These are phyloP conservation scores for Yponomeuta malinellus DNA, from an alignment of 2,888 invertebrate species.

Conservation along the genomic window DNA sequence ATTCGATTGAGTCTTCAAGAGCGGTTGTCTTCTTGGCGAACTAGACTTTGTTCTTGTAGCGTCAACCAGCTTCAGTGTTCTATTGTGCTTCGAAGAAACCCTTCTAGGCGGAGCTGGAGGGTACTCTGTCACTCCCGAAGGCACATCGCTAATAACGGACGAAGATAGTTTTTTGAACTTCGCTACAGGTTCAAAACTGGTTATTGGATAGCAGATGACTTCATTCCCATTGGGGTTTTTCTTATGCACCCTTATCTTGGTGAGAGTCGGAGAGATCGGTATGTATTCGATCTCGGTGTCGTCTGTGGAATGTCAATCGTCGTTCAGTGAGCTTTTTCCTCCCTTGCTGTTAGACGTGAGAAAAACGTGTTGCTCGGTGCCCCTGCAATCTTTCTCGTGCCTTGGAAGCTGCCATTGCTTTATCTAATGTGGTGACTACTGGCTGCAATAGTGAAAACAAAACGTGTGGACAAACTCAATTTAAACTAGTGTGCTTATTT, in stretches of 20 bases:
- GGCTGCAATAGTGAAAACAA: conserved; percentile 42
- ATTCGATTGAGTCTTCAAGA: conserved; percentile 58
- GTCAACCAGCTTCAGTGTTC: conserved; percentile 79
- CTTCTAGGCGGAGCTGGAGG: conserved; percentile 86
- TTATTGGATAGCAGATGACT: conserved; percentile 78
- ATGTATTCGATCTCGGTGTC: conserved; percentile 87
- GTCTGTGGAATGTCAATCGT: conserved; percentile 78
- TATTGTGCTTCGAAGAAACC: conserved; percentile 83
- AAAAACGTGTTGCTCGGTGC: conserved; percentile 58
- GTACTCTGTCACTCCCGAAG: conserved; percentile 40
- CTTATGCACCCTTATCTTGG: conserved; percentile 86
- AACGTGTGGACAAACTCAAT: conserved; percentile 25
- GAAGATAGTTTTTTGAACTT: conserved; percentile 78
- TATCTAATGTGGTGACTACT: conserved; percentile 46
- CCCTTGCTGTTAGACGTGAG: conserved; percentile 51
- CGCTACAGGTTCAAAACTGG: conserved; percentile 49
- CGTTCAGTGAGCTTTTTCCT: conserved; percentile 39
- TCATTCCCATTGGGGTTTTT: conserved; percentile 70
- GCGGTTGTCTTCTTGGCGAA: conserved; percentile 45
- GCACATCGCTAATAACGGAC: conserved; percentile 62
- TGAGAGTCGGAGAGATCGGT: conserved; percentile 86
- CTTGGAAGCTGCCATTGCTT: conserved; percentile 41
- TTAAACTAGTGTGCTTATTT: conserved; percentile 46
- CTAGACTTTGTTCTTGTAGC: conserved; percentile 60
- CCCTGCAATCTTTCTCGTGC: conserved; percentile 43